These are phyloP conservation scores for Zaprionus lachaisei DNA, from an alignment of 1,140 invertebrate genomes.

Conservation along the genomic window DNA sequence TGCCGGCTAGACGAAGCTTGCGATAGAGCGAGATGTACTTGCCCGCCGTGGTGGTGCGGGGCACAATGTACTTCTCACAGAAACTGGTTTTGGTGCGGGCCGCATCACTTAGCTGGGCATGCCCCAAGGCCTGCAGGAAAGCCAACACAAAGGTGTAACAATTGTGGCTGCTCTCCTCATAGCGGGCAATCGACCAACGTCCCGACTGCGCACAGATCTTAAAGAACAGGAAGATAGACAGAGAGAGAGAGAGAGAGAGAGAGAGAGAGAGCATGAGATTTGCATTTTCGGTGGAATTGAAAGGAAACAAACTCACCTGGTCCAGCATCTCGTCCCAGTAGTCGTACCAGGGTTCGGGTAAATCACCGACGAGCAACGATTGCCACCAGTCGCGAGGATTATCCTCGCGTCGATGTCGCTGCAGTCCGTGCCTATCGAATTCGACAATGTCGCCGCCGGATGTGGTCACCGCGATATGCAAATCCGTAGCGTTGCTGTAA, in stretches of 20 bases:
- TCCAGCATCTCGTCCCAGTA: constrained; percentile 91
- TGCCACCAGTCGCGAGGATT: constrained; percentile 86
- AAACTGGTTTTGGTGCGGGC: constrained; percentile 87
- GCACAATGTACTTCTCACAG: constrained; percentile 91
- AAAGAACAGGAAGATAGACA: background rate
- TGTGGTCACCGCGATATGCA: constrained; percentile 93
- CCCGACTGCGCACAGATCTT: constrained; percentile 87
- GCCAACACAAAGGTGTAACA: constrained; percentile 92
- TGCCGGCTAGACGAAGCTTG: constrained; percentile 86
- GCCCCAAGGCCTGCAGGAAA: constrained; percentile 88
- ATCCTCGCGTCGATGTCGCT: constrained; percentile 84
- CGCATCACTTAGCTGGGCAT: constrained; percentile 87
- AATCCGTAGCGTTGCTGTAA: constrained; percentile 91
- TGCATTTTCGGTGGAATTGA: constrained; percentile 10
- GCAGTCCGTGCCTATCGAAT: constrained; percentile 90
- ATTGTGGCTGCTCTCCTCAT: constrained; percentile 90
- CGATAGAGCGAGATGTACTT: constrained; percentile 93
- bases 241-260: background rate
- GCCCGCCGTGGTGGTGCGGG: constrained; percentile 89
- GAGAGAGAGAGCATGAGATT: constrained; percentile 36
- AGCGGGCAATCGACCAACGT: constrained; percentile 88
- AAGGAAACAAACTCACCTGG: constrained; percentile 84
- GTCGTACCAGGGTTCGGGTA: constrained; percentile 88
- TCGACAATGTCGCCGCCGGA: constrained; percentile 90
- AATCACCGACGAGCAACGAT: constrained; percentile 89